Evolutionary conservation across 2,888 invertebrate genomes (phyloP).

Genomic region (Nebria brevicollis): DNA sequence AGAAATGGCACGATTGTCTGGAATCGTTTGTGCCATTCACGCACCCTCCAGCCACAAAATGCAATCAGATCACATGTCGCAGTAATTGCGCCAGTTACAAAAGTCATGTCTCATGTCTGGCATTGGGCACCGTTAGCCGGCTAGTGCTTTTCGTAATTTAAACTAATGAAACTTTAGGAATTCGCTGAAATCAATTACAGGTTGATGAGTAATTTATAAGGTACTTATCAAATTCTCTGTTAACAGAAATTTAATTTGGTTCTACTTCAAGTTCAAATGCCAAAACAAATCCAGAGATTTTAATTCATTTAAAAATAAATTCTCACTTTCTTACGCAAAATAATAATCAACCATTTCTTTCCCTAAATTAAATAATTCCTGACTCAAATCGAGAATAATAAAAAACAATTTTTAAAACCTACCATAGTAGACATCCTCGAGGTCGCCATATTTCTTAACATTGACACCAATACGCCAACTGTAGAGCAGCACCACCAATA

Average conservation of each 20-base stretch:
- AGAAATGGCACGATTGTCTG: not conserved
- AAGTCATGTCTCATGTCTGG: not conserved
- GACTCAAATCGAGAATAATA: not conserved
- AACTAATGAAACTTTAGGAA: not conserved
- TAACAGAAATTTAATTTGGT: not conserved
- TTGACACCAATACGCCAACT: constrained; percentile 81
- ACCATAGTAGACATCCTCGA: constrained; percentile 84
- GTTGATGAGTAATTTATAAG: not conserved
- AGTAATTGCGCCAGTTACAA: constrained; percentile 18
- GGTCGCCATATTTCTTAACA: constrained; percentile 73
- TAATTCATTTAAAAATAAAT: too few species aligned
- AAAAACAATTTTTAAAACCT: constrained; percentile 58
- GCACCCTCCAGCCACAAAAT: constrained; percentile 3
- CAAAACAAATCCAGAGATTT: too few species aligned
- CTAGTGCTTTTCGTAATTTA: not conserved
- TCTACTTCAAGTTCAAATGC: not conserved
- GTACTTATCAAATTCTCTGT: not conserved
- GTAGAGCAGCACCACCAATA: constrained; percentile 77
- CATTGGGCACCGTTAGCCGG: too few species aligned
- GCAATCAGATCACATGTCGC: constrained; percentile 34
- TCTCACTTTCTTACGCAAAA: too few species aligned
- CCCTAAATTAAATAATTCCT: not conserved
- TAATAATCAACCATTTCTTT: not conserved
- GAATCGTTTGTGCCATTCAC: not conserved
- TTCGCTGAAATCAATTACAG: not conserved